Evolutionary conservation across 2,113 vertebrate genomes (phyloP).

Genomic region (Pontoporia blainvillei): DNA sequence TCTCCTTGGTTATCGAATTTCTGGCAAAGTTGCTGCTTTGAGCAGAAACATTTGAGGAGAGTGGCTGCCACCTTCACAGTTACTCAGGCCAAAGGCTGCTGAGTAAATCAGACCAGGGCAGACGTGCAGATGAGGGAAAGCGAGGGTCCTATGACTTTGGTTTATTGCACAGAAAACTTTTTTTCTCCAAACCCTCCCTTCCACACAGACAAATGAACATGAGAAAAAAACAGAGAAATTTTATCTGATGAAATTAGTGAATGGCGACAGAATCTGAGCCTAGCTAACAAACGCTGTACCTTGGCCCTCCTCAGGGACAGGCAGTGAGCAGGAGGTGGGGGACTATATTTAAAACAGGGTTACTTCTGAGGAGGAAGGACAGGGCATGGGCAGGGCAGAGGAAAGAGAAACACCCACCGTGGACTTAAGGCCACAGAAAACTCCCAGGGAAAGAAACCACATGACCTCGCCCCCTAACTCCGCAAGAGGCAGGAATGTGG

Average conservation of each 20-base stretch:
- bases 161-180: background rate
- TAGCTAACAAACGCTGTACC: background rate
- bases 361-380: background rate
- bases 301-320: background rate
- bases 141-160: background rate
- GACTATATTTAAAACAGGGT: background rate
- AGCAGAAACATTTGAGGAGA: background rate
- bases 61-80: background rate
- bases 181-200: background rate
- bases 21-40: background rate
- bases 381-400: background rate
- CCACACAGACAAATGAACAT: background rate
- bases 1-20: background rate
- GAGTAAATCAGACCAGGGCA: background rate
- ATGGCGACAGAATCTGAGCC: background rate
- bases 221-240: no score
- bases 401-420: background rate
- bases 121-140: background rate
- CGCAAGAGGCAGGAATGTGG: background rate
- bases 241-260: background rate
- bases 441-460: background rate
- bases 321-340: background rate
- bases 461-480: rapidly evolving
- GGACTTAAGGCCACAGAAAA: background rate
- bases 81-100: background rate